Percentiles rank a stretch among this genome's conserved stretches.
Evolutionary conservation across 1,140 invertebrate species (phyloP).

Genomic region (Rhopalosiphum maidis): DNA sequence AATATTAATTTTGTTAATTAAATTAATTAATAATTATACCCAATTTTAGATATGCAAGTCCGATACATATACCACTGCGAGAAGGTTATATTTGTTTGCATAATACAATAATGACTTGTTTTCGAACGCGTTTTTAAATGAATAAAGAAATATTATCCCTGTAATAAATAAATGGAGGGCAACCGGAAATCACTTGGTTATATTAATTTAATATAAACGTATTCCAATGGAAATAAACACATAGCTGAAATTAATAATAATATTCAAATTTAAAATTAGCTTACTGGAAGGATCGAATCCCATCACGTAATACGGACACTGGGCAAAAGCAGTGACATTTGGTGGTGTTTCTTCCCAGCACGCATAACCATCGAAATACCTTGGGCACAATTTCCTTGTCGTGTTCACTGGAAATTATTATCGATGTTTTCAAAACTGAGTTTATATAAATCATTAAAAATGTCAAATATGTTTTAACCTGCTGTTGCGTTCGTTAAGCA

Average conservation of each 20-base stretch:
- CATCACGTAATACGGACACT: conserved; percentile 78
- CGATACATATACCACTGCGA: too few species aligned
- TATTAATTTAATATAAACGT: not conserved
- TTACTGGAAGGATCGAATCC: conserved; percentile 74
- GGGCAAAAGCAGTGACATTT: conserved; percentile 72
- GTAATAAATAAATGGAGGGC: not conserved
- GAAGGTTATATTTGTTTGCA: not conserved
- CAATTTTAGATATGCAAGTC: too few species aligned
- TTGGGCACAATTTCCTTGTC: conserved; percentile 66
- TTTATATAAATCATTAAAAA: too few species aligned
- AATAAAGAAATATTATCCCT: too few species aligned
- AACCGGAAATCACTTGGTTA: not conserved
- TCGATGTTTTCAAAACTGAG: not conserved
- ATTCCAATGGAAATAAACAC: not conserved
- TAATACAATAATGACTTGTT: not conserved
- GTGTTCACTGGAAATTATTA: not conserved
- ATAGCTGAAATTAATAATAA: not conserved
- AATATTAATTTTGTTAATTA: too few species aligned
- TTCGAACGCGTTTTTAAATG: not conserved
- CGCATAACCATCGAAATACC: conserved; percentile 83
- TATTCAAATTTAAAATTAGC: conserved; percentile 60
- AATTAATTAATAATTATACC: too few species aligned
- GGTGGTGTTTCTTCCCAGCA: conserved; percentile 86
- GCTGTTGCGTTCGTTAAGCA: not conserved
- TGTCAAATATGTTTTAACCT: not conserved